Conservation (phyloP, 2,888 invertebrate species). For the Aproaerema taeniolella region DNA sequence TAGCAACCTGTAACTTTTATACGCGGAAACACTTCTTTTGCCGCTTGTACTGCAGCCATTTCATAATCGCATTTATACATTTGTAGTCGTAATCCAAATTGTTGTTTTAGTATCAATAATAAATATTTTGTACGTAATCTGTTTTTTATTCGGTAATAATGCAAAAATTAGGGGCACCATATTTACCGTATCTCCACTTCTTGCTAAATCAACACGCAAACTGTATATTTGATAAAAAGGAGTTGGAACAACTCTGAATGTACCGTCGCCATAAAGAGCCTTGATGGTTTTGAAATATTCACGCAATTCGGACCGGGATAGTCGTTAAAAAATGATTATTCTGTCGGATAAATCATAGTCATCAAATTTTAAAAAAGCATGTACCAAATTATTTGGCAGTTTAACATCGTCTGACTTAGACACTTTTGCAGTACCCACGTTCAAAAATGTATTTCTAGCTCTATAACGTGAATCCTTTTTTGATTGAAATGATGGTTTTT, state of each 20-base stretch:
- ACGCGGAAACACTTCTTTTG: neutral
- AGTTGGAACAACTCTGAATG: conserved; percentile 6
- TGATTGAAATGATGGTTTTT: too few species aligned
- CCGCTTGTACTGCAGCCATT: conserved; percentile 2
- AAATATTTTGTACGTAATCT: conserved; percentile 2
- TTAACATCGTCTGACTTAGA: neutral
- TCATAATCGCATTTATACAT: conserved; percentile 7
- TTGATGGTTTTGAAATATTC: neutral
- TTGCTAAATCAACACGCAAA: conserved; percentile 6
- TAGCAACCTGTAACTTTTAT: conserved; percentile 3
- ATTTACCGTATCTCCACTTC: conserved; percentile 3
- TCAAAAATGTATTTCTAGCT: neutral
- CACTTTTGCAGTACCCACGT: neutral
- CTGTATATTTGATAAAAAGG: conserved; percentile 10
- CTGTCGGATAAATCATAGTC: neutral
- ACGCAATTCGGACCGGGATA: neutral
- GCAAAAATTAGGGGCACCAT: conserved; percentile 9
- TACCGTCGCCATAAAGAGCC: conserved; percentile 10
- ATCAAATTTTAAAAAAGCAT: neutral
- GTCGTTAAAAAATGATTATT: neutral
- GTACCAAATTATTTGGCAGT: neutral
- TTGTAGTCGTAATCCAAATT: conserved; percentile 7
- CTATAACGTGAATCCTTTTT: neutral
- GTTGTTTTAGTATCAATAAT: conserved; percentile 1
- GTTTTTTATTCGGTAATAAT: conserved; percentile 4